Conservation (phyloP, 1,140 invertebrate species). For the Leptopilina clavipes region DNA sequence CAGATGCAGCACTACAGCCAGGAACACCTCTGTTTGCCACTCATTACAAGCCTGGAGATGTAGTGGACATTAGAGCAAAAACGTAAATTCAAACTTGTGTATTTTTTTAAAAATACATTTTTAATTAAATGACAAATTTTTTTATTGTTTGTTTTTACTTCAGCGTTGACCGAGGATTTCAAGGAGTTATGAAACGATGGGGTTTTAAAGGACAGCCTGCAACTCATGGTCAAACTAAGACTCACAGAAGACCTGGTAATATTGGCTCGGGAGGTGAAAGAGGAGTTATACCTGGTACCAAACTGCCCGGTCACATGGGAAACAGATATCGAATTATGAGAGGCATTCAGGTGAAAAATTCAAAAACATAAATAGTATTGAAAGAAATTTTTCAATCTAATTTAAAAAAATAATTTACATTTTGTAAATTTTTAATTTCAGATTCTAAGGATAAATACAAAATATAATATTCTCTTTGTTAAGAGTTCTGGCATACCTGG, state of each 20-base stretch:
- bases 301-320: constrained; percentile 98
- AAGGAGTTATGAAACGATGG: constrained; percentile 98
- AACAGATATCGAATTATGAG: constrained; percentile 82
- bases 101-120: not conserved
- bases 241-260: constrained; percentile 92
- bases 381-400: too few relatives aligned
- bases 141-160: constrained; percentile 61
- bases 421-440: constrained; percentile 62
- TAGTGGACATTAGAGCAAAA: constrained; percentile 91
- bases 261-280: constrained; percentile 91
- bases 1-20: constrained; percentile 89
- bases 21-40: constrained; percentile 91
- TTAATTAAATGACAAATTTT: constrained; percentile 32
- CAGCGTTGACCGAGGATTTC: constrained; percentile 95
- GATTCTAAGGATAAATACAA: constrained; percentile 94
- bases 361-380: too few relatives aligned
- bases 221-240: constrained; percentile 95
- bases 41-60: constrained; percentile 94
- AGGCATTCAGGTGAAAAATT: constrained; percentile 81
- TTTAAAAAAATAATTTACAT: too few relatives aligned
- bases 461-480: constrained; percentile 94
- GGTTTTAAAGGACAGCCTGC: constrained; percentile 96
- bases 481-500: constrained; percentile 88
- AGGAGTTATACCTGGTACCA: constrained; percentile 94
- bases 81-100: constrained; percentile 82